Evolutionary conservation across 1,140 invertebrate species (phyloP), one percentile per base, ranked within the genome.

Genomic region (Cepaea nemoralis): DNA sequence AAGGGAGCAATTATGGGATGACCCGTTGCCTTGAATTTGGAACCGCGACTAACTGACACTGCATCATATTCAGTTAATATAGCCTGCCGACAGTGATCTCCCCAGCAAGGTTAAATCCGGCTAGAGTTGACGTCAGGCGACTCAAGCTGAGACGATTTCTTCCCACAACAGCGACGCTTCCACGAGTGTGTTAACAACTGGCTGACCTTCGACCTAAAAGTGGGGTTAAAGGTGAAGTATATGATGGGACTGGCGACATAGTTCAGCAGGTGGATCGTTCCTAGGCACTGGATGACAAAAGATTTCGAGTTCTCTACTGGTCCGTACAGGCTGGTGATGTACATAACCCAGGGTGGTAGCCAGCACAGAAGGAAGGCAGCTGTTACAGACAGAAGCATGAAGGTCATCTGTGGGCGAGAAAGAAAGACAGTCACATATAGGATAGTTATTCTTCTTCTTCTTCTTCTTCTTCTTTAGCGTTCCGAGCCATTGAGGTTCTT

Each of bases 321-420:
- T 33, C 33, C 42, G n/a, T 69, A 69, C 10, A 69, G 16, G n/a
- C 5, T 42, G 33, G 35, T 8, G 50, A 77, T 63, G 63, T 69
- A 79, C 40, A 79, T 19, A 24, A 79, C 33, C 66, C 59, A 79
- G 63, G 59, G 59, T 39, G 59, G 77, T 10, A 79, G n/a, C 77
- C 77, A 79, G 40, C 50, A 77, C 1, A 77, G 50, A 3, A 77
- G 75, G 35, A 77, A 77, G 48, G 75, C 75, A 24, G 55, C 33
- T 8, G 75, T 77, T 1, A 77, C 75, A 1, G 48, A 77, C 16
- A 77, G 50, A 10, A 77, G 24, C 75, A 77, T 77, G 2, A 2
- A 39, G 1, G 75, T 77, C 75, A 77, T 77, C 75, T 77, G 75
- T 55, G 50, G 50, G n/a, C 22, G n/a, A 45, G 31, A 55, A 5